Base-by-base conservation (phyloP, 92 coral and sea anemone species). In the Porites cylindrica region DNA sequence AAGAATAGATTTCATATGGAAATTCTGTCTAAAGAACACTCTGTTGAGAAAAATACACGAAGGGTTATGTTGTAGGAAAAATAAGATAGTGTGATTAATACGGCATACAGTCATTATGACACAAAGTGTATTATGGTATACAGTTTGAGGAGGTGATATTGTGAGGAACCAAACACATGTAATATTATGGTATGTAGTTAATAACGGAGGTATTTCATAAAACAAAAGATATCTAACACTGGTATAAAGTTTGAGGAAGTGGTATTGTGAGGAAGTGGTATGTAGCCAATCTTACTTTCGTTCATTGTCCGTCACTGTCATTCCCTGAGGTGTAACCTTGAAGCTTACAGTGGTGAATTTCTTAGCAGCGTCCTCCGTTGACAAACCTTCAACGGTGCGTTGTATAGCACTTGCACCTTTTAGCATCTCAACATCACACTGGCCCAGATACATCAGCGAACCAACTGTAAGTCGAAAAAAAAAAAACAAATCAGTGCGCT, bases 291-390 rank as follows among this genome's bases (percentile, higher is more conserved):
- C 99, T 88, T 92, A 97, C 99, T 97, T 97, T 77, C 99, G 85
- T 60, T 95, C 94, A 54, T 93, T 95, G 85, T 97, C 99, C 14
- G 99, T 97, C 43, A 97, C 86, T 38, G 99, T 95, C 85, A 97
- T 93, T 50, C 99, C 99, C 81, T 95, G 88, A 23, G 90, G 96
- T 51, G 93, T 86, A 53, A 97, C 90, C 86, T 93, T 95, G 78
- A 97, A 95, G 76, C 95, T 91, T 59, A 97, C 91, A 23, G 96
- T 84, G 8, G 98, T 96, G 59, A 96, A 93, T 69, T 87, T 92
- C 65, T 93, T 94, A 16, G 87, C 90, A 26, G 95, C 95, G 29
- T 94, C 91, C 14, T 91, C 94, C 7, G 86, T 86, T 6, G 96
- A 88, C 29, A 96, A 93, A 51, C 87, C 88, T 53, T 93, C 98